Evolutionary conservation across 2,888 invertebrate genomes (phyloP), one percentile per base, ranked within the genome.

Genomic region (Blastobasis lacticolella): DNA sequence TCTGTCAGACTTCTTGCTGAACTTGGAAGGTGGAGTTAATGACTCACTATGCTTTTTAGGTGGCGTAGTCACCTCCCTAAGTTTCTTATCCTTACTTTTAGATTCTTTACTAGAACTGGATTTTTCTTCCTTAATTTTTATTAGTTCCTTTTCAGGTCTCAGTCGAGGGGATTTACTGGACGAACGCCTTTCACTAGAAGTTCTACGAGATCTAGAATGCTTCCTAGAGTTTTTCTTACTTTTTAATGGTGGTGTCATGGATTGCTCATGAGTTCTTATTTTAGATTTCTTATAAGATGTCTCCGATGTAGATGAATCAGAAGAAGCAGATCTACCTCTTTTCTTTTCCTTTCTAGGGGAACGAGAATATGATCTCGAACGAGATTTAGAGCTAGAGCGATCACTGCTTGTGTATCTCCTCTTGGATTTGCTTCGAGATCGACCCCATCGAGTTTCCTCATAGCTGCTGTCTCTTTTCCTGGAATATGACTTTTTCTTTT

Each of bases 371-470:
- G 82, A 82, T 46, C 69, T 68, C 23, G 82, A 81, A 37, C 78
- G 67, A 23, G 78, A 80, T 48, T 74, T 78, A 0, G 82, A 79
- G 49, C 75, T 78, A 0, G 82, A 79, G 37, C 72, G 66, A 44
- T 77, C 81, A 66, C 86, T 83, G 5, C 84, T 82, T 37, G 79
- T 78, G 65, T 85, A 85, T 52, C 77, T 67, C 40, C 67, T 68
- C 55, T 73, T 78, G 2, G 72, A 64, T 38, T 64, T 62, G 57
- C 80, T 82, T 52, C 73, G 69, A 10, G 84, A 78, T 47, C 76
- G 69, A 46, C 69, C 67, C 42, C 63, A 68, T 53, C 65, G 69
- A 40, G 57, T 57, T 4, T 53, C 55, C 5, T 78, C 78, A 59
- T 76, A 78, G 56, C 78, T 78, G 54, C 68, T 69, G 10, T 76